Evolutionary conservation across 2,888 invertebrate species (phyloP).

Genomic region (Nysson spinosus): DNA sequence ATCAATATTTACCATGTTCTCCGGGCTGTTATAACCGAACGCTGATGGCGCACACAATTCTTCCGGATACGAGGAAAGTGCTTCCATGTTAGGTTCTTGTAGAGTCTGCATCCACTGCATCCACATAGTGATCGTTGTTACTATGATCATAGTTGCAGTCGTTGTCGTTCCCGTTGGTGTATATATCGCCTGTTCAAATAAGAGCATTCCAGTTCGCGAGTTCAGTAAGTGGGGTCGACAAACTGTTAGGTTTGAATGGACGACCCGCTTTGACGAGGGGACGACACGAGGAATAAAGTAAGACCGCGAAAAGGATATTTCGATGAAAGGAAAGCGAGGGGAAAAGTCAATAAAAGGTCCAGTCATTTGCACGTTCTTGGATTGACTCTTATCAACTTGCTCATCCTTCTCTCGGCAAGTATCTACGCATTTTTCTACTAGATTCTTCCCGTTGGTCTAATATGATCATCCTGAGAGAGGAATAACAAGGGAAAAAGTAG

Average conservation of each 20-base stretch:
- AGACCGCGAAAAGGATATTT: constrained; percentile 17
- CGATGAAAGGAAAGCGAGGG: background rate
- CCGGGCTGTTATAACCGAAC: constrained; percentile 10
- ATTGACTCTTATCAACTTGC: constrained; percentile 3
- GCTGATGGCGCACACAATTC: background rate
- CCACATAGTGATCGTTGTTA: constrained; percentile 14
- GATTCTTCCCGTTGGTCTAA: constrained; percentile 28
- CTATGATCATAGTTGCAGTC: background rate
- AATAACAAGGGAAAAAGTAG: constrained; percentile 6
- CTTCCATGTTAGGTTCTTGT: background rate
- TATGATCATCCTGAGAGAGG: constrained; percentile 12
- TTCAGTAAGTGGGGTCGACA: constrained; percentile 47
- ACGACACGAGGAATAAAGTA: constrained; percentile 23
- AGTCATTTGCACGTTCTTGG: constrained; percentile 51
- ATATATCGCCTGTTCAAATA: constrained; percentile 20
- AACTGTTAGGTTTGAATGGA: constrained; percentile 60
- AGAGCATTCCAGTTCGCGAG: constrained; percentile 41
- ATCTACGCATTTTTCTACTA: background rate
- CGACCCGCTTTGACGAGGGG: constrained; percentile 44
- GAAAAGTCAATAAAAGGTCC: constrained; percentile 17
- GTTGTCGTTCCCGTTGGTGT: constrained; percentile 3
- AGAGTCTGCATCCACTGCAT: background rate
- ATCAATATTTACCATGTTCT: constrained; percentile 32
- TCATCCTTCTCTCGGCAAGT: background rate
- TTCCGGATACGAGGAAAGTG: background rate